A percentile compares a stretch with the other conserved stretches of the same genome.
phyloP scores from a whole-genome alignment of 1,140 invertebrate species.

The Solenopsis fugax region DNA sequence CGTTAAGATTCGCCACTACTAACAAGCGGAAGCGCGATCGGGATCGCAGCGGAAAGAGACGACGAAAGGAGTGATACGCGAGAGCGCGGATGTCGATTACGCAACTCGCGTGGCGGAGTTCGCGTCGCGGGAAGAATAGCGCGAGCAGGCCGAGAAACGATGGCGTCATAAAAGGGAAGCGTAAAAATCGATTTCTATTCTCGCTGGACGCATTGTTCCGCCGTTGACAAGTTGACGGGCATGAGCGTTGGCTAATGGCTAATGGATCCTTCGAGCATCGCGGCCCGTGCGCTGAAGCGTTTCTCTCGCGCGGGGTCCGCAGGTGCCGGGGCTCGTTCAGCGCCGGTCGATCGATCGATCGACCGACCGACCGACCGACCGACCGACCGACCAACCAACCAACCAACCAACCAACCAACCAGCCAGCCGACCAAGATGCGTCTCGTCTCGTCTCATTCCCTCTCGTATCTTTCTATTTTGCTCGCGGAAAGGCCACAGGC shows the following conservation, averaged over 20 bases:
- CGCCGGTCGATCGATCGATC: constrained; percentile 5
- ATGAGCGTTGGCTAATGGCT: constrained; percentile 79
- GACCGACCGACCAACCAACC: too few species aligned
- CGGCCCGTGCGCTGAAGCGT: constrained; percentile 37
- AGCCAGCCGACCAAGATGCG: neutral
- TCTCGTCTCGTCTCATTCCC: constrained; percentile 6
- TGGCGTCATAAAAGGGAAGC: constrained; percentile 64
- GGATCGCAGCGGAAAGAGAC: neutral
- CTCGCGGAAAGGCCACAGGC: constrained; percentile 47
- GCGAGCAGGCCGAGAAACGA: constrained; percentile 27
- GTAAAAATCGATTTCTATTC: constrained; percentile 77
- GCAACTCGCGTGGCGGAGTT: constrained; percentile 22
- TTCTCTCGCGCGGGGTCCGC: constrained; percentile 56
- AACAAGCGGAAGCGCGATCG: neutral
- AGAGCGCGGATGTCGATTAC: constrained; percentile 18
- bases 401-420: neutral
- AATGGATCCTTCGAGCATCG: constrained; percentile 74
- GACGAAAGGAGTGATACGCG: neutral
- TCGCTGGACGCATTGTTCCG: constrained; percentile 72
- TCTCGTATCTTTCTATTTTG: constrained; percentile 45
- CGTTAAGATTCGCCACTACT: neutral
- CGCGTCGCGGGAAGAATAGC: constrained; percentile 35
- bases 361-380: neutral
- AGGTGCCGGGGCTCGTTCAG: constrained; percentile 44
- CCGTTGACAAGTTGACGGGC: constrained; percentile 75